These are phyloP conservation scores for Danio aesculapii DNA, from an alignment of 2,797 vertebrate species.

Conservation along the genomic window DNA sequence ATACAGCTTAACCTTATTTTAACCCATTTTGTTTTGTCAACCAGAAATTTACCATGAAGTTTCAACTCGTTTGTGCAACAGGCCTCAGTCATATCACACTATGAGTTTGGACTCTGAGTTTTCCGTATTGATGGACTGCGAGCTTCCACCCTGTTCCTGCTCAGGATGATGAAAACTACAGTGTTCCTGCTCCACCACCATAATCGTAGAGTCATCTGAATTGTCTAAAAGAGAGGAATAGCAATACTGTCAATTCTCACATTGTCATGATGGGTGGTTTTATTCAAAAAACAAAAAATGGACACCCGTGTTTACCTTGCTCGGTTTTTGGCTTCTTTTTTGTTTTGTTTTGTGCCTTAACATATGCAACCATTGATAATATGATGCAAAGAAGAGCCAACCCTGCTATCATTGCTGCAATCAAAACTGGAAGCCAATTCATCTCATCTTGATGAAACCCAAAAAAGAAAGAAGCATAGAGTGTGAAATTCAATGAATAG, in stretches of 20 bases:
- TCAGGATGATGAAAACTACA: slow-evolving; percentile 87
- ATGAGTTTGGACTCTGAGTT: slow-evolving; percentile 67
- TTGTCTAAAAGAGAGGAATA: neutral
- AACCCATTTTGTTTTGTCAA: too few species aligned
- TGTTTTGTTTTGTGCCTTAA: slow-evolving; percentile 32
- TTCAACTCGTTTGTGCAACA: too few species aligned
- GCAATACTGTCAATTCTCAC: neutral
- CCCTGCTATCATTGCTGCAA: neutral
- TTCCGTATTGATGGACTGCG: slow-evolving; percentile 70
- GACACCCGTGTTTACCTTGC: slow-evolving; percentile 36
- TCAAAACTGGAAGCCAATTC: neutral
- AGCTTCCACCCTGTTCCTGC: slow-evolving; percentile 87
- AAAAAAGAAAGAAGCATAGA: neutral
- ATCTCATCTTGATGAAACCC: slow-evolving; percentile 3
- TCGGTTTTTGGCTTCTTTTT: slow-evolving; percentile 13
- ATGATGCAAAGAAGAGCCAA: slow-evolving; percentile 21
- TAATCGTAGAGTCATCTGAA: slow-evolving; percentile 68
- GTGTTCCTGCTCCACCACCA: slow-evolving; percentile 76
- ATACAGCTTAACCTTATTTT: too few species aligned
- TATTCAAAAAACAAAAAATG: neutral
- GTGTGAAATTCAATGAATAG: neutral
- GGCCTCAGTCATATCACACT: slow-evolving; percentile 56
- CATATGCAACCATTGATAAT: neutral
- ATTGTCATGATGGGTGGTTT: neutral
- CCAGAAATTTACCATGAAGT: too few species aligned